Evolutionary conservation across 2,113 vertebrate genomes (phyloP).

Genomic region (Melanotaenia duboulayi): DNA sequence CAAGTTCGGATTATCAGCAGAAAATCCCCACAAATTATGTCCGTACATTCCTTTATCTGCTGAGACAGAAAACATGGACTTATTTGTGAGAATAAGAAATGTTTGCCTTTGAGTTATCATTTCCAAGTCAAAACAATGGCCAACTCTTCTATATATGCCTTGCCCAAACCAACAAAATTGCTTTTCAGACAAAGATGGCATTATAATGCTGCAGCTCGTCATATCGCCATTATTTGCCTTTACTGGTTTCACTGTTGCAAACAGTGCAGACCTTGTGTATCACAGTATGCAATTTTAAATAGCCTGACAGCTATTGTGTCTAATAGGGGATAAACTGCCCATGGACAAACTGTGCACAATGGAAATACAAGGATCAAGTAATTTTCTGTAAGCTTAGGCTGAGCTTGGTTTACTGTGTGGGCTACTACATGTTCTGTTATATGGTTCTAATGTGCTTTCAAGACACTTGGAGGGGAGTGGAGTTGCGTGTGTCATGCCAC

Average conservation of each 20-base stretch:
- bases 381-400: not conserved
- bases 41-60: not conserved
- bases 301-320: not conserved
- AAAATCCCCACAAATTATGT: not conserved
- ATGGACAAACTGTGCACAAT: too few species aligned
- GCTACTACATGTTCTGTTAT: not conserved
- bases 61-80: not conserved
- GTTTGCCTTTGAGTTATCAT: not conserved
- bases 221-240: not conserved
- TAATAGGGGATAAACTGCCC: too few species aligned
- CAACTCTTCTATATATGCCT: not conserved
- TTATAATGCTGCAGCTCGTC: not conserved
- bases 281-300: not conserved
- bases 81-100: not conserved
- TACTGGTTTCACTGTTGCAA: not conserved
- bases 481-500: not conserved
- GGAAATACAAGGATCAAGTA: too few species aligned
- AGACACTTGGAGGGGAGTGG: not conserved
- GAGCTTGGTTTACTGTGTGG: not conserved
- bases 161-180: too few species aligned
- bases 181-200: too few species aligned
- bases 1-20: constrained; percentile 5
- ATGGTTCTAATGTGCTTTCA: not conserved
- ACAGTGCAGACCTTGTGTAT: not conserved
- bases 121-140: not conserved